phyloP scores from a whole-genome alignment of 2,888 invertebrate species.

The Lasioglossum oenotherae region DNA sequence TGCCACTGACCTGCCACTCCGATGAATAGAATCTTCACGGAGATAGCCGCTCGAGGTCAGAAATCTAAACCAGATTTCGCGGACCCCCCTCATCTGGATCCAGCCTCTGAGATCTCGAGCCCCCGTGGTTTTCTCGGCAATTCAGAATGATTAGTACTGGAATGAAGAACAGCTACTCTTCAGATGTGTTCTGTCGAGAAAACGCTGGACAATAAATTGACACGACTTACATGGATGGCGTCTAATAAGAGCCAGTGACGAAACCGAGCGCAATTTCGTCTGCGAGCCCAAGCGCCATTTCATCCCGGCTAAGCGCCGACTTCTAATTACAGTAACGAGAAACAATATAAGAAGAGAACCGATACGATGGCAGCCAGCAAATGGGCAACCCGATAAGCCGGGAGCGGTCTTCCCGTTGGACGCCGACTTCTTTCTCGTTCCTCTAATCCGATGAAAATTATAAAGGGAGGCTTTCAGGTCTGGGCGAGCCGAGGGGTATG shows the following conservation, averaged over 20 bases:
- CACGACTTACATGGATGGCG: neutral
- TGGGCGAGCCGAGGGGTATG: neutral
- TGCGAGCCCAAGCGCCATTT: neutral
- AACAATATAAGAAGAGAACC: slow-evolving; percentile 9
- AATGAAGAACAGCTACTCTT: too few relatives aligned
- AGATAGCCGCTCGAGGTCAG: slow-evolving; percentile 28
- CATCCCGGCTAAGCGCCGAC: neutral
- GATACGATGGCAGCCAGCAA: neutral
- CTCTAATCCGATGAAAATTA: slow-evolving; percentile 53
- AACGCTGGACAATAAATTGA: too few relatives aligned
- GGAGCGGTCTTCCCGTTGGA: neutral
- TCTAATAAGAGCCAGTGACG: neutral
- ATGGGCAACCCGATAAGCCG: slow-evolving; percentile 20
- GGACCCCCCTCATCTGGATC: neutral
- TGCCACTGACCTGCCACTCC: slow-evolving; percentile 10
- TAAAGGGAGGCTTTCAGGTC: slow-evolving; percentile 35
- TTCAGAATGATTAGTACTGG: too few relatives aligned
- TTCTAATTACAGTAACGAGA: slow-evolving; percentile 5
- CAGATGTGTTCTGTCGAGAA: too few relatives aligned
- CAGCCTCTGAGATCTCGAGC: neutral
- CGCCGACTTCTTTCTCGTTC: slow-evolving; percentile 35
- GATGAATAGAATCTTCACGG: slow-evolving; percentile 28
- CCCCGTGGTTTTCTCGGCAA: neutral
- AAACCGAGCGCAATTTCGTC: neutral
- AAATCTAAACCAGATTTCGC: slow-evolving; percentile 33